phyloP scores from a whole-genome alignment of 2,888 invertebrate species.

The Platycheirus rosarum region DNA sequence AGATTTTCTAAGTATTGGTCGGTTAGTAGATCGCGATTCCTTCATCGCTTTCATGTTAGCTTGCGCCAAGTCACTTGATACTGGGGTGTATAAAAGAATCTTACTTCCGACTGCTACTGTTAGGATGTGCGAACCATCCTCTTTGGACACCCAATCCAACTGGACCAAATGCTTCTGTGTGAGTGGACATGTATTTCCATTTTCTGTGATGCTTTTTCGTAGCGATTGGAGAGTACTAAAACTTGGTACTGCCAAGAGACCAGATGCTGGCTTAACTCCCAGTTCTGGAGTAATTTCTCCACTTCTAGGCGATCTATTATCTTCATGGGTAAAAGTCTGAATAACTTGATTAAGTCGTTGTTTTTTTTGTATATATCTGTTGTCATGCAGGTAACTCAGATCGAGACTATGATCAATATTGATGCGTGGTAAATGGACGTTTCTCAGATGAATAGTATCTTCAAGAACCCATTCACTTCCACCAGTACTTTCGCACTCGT shows the following conservation, averaged over 20 bases:
- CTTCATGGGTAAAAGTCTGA: slow-evolving; percentile 91
- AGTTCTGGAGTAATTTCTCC: slow-evolving; percentile 82
- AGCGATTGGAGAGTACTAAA: slow-evolving; percentile 94
- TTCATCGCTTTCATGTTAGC: slow-evolving; percentile 96
- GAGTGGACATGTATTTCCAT: slow-evolving; percentile 94
- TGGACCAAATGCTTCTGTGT: slow-evolving; percentile 97
- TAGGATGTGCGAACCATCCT: slow-evolving; percentile 98
- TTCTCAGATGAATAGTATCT: slow-evolving; percentile 96
- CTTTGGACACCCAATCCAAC: slow-evolving; percentile 99
- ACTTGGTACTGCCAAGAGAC: slow-evolving; percentile 92
- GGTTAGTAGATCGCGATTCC: slow-evolving; percentile 91
- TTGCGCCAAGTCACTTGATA: slow-evolving; percentile 96
- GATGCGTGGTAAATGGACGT: slow-evolving; percentile 93
- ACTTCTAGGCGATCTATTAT: slow-evolving; percentile 85
- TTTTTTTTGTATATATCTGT: slow-evolving; percentile 90
- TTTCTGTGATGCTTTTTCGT: slow-evolving; percentile 93
- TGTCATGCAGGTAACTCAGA: slow-evolving; percentile 91
- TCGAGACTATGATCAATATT: slow-evolving; percentile 92
- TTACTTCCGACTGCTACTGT: slow-evolving; percentile 98
- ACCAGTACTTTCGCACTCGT: slow-evolving; percentile 99
- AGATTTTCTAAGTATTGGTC: slow-evolving; percentile 94
- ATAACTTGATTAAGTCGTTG: slow-evolving; percentile 91
- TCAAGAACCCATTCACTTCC: slow-evolving; percentile 97
- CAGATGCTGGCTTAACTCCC: slow-evolving; percentile 78
- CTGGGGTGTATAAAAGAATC: slow-evolving; percentile 95